Percentiles rank a stretch among this genome's conserved stretches.
These are phyloP conservation scores for Puntigrus tetrazona DNA, from an alignment of 2,113 vertebrate genomes.

Conservation along the genomic window DNA sequence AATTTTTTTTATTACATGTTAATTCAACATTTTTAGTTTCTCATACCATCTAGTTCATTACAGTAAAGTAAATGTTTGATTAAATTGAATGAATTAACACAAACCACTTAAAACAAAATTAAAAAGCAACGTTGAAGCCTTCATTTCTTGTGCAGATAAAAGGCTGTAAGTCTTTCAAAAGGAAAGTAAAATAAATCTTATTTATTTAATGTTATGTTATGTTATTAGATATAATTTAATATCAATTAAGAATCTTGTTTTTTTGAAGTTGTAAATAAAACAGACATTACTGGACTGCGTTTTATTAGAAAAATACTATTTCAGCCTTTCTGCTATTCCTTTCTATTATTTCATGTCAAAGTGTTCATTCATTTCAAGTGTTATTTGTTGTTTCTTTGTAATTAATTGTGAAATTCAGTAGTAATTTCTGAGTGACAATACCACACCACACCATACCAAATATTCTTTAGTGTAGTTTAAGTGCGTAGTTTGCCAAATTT, in stretches of 20 bases:
- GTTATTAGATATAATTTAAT: too few relatives aligned
- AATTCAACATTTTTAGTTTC: neutral
- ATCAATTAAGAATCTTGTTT: too few relatives aligned
- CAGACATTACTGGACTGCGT: too few relatives aligned
- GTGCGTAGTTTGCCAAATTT: neutral
- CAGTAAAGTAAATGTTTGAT: neutral
- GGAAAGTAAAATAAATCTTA: too few relatives aligned
- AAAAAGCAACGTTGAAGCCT: neutral
- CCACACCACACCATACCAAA: neutral
- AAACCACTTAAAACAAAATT: neutral
- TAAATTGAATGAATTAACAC: neutral
- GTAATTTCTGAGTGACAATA: neutral
- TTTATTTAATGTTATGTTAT: too few relatives aligned
- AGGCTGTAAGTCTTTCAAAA: neutral
- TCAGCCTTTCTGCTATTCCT: too few relatives aligned
- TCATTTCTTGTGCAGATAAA: neutral
- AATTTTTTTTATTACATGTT: neutral
- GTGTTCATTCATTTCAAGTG: too few relatives aligned
- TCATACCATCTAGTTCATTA: neutral
- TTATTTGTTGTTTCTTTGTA: too few relatives aligned
- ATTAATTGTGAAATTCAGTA: neutral
- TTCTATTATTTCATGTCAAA: too few relatives aligned
- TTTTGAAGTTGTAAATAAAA: too few relatives aligned
- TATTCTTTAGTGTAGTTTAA: neutral
- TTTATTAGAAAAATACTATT: too few relatives aligned